phyloP scores from a whole-genome alignment of 1,140 invertebrate species.

The Drosophila saltans region DNA sequence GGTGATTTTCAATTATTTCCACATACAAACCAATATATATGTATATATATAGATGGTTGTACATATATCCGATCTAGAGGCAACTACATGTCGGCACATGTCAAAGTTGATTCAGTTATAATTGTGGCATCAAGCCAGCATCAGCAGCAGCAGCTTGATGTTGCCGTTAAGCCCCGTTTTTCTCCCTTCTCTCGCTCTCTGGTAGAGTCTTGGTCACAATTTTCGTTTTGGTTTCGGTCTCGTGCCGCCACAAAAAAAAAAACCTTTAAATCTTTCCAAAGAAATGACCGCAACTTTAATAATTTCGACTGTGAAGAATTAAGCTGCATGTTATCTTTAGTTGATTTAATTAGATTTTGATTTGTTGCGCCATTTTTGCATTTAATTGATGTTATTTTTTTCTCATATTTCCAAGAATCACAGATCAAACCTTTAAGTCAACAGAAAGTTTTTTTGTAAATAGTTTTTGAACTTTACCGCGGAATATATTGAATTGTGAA shows the following conservation, averaged over 20 bases:
- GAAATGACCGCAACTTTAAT: constrained; percentile 9
- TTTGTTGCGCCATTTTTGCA: constrained; percentile 75
- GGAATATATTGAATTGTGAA: constrained; percentile 30
- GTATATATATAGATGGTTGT: neutral
- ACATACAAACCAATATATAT: constrained; percentile 27
- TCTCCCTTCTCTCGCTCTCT: neutral
- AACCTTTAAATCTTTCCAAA: neutral
- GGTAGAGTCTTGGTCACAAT: too few relatives aligned
- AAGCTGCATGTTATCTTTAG: constrained; percentile 71
- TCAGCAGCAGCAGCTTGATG: constrained; percentile 33
- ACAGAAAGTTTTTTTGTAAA: constrained; percentile 7
- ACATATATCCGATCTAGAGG: neutral
- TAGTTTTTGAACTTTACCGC: constrained; percentile 18
- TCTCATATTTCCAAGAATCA: constrained; percentile 48
- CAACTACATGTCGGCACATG: constrained; percentile 61
- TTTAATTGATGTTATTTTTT: constrained; percentile 70
- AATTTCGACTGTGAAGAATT: constrained; percentile 62
- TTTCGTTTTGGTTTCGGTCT: constrained; percentile 20
- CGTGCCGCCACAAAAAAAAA: constrained; percentile 55
- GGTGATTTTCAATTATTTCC: constrained; percentile 73
- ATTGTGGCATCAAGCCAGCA: constrained; percentile 57
- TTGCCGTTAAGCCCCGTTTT: constrained; percentile 43
- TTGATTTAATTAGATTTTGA: constrained; percentile 74
- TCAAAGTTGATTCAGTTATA: constrained; percentile 62
- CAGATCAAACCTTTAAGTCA: neutral